Evolutionary conservation across 2,113 vertebrate genomes (phyloP).

Genomic region (Pachycephala philippinensis): DNA sequence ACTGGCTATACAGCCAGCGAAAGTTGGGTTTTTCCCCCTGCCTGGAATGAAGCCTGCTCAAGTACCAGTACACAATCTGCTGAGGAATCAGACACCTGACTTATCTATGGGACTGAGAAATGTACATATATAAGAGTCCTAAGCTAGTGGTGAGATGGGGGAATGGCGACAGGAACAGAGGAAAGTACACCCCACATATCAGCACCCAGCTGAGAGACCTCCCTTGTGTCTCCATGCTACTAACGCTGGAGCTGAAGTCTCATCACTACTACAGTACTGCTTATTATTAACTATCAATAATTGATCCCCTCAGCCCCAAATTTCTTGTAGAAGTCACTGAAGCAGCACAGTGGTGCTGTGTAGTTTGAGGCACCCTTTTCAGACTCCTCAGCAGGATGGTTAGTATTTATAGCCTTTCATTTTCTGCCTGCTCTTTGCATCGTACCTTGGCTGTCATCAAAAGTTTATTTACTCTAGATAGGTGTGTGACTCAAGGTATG

Average conservation of each 20-base stretch:
- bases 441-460: background rate
- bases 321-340: background rate
- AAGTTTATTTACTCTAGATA: background rate
- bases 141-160: background rate
- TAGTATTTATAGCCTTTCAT: background rate
- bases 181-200: background rate
- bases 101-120: background rate
- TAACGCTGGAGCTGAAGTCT: background rate
- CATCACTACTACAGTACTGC: background rate
- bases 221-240: background rate
- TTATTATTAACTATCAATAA: background rate
- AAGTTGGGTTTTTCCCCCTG: background rate
- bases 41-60: background rate
- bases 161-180: background rate
- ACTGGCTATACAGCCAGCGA: background rate
- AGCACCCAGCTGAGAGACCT: background rate
- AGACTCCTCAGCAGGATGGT: background rate
- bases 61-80: background rate
- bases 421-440: background rate
- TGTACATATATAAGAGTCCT: background rate
- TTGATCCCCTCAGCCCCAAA: background rate
- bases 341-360: accelerated
- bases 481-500: background rate
- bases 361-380: background rate
- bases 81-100: background rate